Evolutionary conservation across 1,140 invertebrate genomes (phyloP).

Genomic region (Drosophila burlai): DNA sequence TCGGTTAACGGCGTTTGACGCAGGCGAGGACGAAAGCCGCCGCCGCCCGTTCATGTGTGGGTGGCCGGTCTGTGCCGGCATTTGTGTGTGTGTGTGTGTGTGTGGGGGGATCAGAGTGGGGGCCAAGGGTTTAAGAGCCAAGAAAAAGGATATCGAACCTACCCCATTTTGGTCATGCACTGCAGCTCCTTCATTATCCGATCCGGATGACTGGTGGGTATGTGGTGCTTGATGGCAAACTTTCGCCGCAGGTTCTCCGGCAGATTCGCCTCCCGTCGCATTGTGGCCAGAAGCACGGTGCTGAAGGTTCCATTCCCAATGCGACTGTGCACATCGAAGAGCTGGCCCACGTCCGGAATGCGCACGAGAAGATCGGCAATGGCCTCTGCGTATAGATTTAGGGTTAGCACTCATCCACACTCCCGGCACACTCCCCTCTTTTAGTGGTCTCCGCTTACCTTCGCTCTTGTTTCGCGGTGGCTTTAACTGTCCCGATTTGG

Average conservation of each 20-base stretch:
- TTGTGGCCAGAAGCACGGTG: conserved; percentile 91
- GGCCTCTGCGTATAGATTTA: conserved; percentile 76
- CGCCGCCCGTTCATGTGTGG: conserved; percentile 71
- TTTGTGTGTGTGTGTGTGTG: background rate
- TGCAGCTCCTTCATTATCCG: conserved; percentile 91
- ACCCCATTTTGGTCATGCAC: conserved; percentile 92
- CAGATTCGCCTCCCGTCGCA: conserved; percentile 86
- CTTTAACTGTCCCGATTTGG: conserved; percentile 13
- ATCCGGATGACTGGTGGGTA: conserved; percentile 92
- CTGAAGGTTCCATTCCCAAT: conserved; percentile 94
- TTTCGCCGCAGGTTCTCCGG: conserved; percentile 86
- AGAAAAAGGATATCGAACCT: conserved; percentile 67
- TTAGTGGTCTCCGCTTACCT: conserved; percentile 1
- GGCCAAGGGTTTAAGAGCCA: background rate
- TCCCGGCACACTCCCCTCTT: no score
- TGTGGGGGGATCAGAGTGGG: background rate
- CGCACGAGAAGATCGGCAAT: conserved; percentile 86
- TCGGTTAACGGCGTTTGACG: conserved; percentile 66
- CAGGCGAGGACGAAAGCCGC: conserved; percentile 42
- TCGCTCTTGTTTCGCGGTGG: conserved; percentile 23
- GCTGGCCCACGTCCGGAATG: conserved; percentile 88
- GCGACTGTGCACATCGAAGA: conserved; percentile 89
- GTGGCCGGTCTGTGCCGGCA: background rate
- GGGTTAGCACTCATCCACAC: background rate
- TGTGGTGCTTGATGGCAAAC: conserved; percentile 93